Evolutionary conservation across 2,797 vertebrate genomes (phyloP).

Genomic region (Rhinophrynus dorsalis): DNA sequence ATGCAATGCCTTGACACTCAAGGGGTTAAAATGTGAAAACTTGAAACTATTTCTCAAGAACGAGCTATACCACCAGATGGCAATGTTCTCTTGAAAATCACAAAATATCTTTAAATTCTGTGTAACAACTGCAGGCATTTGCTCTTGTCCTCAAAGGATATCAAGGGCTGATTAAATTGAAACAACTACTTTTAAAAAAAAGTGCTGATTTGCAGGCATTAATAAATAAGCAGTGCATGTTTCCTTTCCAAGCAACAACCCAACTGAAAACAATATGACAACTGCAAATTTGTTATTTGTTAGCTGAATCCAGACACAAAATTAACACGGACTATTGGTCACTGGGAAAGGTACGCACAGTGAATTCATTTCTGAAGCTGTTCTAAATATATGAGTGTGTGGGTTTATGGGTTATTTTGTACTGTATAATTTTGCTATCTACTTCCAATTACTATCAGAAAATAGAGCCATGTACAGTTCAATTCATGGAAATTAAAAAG

Average conservation of each 20-base stretch:
- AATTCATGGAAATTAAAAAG: too few relatives aligned
- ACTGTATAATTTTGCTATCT: not conserved
- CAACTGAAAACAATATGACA: constrained; percentile 40
- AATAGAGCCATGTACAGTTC: too few relatives aligned
- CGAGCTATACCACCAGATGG: constrained; percentile 31
- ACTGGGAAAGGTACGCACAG: not conserved
- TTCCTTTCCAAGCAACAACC: constrained; percentile 13
- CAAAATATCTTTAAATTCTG: constrained; percentile 36
- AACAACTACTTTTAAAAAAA: constrained; percentile 41
- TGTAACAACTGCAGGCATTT: constrained; percentile 34
- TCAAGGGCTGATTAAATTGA: constrained; percentile 47
- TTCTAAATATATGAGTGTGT: not conserved
- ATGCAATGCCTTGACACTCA: too few relatives aligned
- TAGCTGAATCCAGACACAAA: constrained; percentile 23
- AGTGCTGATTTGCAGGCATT: constrained; percentile 46
- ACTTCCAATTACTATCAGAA: too few relatives aligned
- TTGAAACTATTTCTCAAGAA: too few relatives aligned
- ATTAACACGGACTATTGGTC: constrained; percentile 19
- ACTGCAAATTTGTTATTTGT: constrained; percentile 26
- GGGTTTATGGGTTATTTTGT: not conserved
- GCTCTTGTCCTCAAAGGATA: constrained; percentile 45
- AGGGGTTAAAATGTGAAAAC: too few relatives aligned
- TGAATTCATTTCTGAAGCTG: not conserved
- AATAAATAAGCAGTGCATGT: constrained; percentile 47
- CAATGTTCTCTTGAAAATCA: constrained; percentile 44